These are phyloP conservation scores for Ascaphus truei DNA, from an alignment of 2,113 vertebrate genomes.

Conservation along the genomic window DNA sequence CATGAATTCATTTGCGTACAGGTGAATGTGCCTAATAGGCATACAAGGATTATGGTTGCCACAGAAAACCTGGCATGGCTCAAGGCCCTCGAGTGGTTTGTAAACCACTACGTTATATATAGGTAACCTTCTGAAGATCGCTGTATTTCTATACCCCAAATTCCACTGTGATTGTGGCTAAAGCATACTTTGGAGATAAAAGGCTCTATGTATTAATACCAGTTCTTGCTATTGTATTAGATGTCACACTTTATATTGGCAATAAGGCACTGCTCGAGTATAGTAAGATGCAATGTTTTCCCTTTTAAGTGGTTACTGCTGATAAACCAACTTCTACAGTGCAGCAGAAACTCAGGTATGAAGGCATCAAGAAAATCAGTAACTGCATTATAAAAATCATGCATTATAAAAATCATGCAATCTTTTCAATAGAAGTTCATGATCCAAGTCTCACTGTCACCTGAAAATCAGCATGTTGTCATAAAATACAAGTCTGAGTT, in stretches of 20 bases:
- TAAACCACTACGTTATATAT: too few relatives aligned
- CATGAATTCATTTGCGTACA: not conserved
- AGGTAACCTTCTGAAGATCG: not conserved
- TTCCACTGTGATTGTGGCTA: not conserved
- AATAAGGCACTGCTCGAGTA: constrained; percentile 36
- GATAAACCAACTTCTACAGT: constrained; percentile 15
- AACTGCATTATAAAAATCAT: constrained; percentile 1
- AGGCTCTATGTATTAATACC: constrained; percentile 9
- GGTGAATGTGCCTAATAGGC: too few relatives aligned
- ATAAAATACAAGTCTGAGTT: not conserved
- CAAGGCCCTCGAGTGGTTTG: not conserved
- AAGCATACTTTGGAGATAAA: constrained; percentile 18
- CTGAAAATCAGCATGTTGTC: not conserved
- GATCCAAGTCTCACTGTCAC: not conserved
- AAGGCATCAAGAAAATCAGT: not conserved
- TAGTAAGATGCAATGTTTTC: not conserved
- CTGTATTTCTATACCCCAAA: not conserved
- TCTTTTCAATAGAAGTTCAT: not conserved
- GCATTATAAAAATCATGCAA: not conserved
- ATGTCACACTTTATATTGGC: constrained; percentile 28
- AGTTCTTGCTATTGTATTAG: constrained; percentile 27
- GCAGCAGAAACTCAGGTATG: constrained; percentile 27
- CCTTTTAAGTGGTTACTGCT: not conserved
- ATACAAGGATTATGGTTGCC: too few relatives aligned
- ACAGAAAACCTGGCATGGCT: not conserved